These are phyloP conservation scores for Norana najaformis DNA, from an alignment of 2,888 invertebrate species.

Conservation along the genomic window DNA sequence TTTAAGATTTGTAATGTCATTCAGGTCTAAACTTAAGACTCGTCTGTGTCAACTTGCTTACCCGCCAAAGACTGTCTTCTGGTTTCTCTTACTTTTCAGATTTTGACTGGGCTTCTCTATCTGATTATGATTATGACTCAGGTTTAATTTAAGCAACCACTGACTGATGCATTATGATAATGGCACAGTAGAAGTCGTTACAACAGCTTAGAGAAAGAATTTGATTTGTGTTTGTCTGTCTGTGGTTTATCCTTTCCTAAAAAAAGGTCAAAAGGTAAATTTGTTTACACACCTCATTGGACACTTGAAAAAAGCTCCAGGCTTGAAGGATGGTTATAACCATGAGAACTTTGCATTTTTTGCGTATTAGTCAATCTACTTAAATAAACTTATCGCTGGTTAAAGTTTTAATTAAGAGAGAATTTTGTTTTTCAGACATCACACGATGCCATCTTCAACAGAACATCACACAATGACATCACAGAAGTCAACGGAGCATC, in stretches of 20 bases:
- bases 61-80: no score
- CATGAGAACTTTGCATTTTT: background rate
- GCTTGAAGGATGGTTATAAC: background rate
- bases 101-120: no score
- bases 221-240: background rate
- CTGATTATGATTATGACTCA: no score
- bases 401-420: background rate
- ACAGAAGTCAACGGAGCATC: background rate
- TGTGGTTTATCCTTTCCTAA: background rate
- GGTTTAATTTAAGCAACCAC: no score
- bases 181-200: background rate
- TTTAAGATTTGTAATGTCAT: background rate
- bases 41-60: no score
- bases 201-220: background rate
- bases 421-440: background rate
- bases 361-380: background rate
- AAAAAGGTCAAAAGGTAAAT: background rate
- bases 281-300: background rate
- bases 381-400: background rate
- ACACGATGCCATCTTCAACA: background rate
- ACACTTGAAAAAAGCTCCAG: background rate
- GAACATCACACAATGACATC: no score
- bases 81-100: no score
- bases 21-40: no score
- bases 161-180: background rate